Evolutionary conservation across 2,797 vertebrate species (phyloP).

Genomic region (Tragopan temminckii): DNA sequence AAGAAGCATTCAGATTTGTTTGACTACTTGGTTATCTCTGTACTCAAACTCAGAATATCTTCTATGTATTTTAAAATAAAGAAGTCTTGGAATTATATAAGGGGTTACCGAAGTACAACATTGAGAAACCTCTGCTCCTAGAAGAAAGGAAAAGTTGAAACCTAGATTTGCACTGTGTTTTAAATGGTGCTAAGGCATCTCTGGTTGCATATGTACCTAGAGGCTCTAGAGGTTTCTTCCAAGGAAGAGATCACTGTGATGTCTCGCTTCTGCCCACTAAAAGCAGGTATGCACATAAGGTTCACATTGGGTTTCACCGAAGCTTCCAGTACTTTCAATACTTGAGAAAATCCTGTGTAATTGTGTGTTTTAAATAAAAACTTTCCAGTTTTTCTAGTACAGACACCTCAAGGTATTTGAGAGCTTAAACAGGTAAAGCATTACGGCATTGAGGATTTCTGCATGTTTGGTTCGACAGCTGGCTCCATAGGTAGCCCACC

Average conservation of each 20-base stretch:
- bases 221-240: background rate
- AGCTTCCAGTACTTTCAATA: background rate
- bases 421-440: background rate
- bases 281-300: fast-evolving
- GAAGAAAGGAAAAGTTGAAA: background rate
- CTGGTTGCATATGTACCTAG: fast-evolving
- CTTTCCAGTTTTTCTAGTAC: background rate
- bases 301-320: background rate
- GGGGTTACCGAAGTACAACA: background rate
- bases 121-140: background rate
- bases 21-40: conserved; percentile 24
- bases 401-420: background rate
- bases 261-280: background rate
- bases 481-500: background rate
- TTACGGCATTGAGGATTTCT: background rate
- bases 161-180: background rate
- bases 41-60: background rate
- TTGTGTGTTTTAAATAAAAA: background rate
- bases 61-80: background rate
- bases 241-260: fast-evolving
- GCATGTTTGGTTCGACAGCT: background rate
- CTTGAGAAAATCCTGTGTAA: background rate
- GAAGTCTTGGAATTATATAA: background rate
- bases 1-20: conserved; percentile 19
- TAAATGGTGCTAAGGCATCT: background rate